Evolutionary conservation across 64 coral and sea anemone species (phyloP), one percentile per base, ranked within the genome.

Genomic region (Montipora sp.): DNA sequence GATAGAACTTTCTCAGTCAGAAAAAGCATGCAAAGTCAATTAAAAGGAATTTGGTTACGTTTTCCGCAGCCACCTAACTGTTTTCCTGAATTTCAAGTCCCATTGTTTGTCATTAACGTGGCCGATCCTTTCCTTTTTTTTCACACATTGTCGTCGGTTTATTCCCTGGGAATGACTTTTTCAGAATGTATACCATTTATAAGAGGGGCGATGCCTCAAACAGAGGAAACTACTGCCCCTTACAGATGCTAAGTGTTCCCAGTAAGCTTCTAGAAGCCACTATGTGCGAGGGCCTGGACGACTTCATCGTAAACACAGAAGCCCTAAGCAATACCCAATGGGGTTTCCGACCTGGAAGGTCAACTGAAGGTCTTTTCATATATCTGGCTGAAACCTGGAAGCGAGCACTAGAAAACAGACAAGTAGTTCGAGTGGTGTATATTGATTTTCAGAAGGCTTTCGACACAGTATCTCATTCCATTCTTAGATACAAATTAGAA

Each of bases 271-370:
- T 84, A 80, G 90, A 92, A 80, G 80, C 22, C 1, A 14, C 51
- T 75, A 80, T 92, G 36, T 84, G 90, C 80, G 48, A 92, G 22
- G 68, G 80, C 7, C 90, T 84, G 63, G 90, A 92, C 57, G 80
- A 75, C 8, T 68, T 84, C 44, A 92, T 46, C 69, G 48, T 49
- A 61, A 80, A 22, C 71, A 27, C 27, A 27, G 27, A 27, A 27
- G 1, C 19, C 18, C 44, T 92, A 66, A 84, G 43, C 51, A 46
- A 84, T 63, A 93, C 66, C 83, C 91, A 93, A 27, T 27, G 27
- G 27, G 27, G 27, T 27, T 27, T 27, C 27, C 27, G 27, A 27
- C 27, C 27, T 27, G 27, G 27, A 27, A 27, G 27, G 27, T 27
- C 27, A 27, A 27, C 1, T 27, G 27, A 27, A 18, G 70, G 89